Evolutionary conservation across 2,797 vertebrate genomes (phyloP).

Genomic region (Danio kyathit): DNA sequence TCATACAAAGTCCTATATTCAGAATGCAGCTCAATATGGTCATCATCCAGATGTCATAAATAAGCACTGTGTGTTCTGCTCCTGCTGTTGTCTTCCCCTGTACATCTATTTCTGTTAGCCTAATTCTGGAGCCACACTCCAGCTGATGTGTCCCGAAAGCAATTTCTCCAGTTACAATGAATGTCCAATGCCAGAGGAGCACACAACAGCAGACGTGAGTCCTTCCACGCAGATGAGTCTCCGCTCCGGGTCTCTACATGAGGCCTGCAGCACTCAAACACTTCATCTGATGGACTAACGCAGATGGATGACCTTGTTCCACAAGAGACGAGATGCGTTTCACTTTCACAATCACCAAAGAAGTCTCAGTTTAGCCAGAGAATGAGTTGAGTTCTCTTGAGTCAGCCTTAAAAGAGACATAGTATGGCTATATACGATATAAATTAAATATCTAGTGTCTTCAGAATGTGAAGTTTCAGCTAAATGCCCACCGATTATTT

Average conservation of each 20-base stretch:
- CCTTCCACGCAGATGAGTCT: constrained; percentile 53
- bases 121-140: constrained; percentile 35
- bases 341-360: not conserved
- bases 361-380: not conserved
- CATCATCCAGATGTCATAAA: not conserved
- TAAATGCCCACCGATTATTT: too few relatives aligned
- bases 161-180: constrained; percentile 60
- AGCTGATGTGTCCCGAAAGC: constrained; percentile 55
- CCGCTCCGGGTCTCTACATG: constrained; percentile 40
- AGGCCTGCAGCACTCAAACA: not conserved
- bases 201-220: constrained; percentile 52
- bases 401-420: too few relatives aligned
- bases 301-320: constrained; percentile 46
- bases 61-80: not conserved
- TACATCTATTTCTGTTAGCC: constrained; percentile 35
- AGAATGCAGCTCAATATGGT: not conserved
- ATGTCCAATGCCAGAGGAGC: constrained; percentile 49
- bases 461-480: too few relatives aligned
- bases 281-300: constrained; percentile 24
- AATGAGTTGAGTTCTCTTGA: not conserved
- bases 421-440: too few relatives aligned
- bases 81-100: not conserved
- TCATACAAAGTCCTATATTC: not conserved
- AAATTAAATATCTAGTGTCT: too few relatives aligned
- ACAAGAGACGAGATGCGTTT: constrained; percentile 13